Evolutionary conservation across 2,888 invertebrate species (phyloP), one percentile per base, ranked within the genome.

Genomic region (Azorinus chamasolen): DNA sequence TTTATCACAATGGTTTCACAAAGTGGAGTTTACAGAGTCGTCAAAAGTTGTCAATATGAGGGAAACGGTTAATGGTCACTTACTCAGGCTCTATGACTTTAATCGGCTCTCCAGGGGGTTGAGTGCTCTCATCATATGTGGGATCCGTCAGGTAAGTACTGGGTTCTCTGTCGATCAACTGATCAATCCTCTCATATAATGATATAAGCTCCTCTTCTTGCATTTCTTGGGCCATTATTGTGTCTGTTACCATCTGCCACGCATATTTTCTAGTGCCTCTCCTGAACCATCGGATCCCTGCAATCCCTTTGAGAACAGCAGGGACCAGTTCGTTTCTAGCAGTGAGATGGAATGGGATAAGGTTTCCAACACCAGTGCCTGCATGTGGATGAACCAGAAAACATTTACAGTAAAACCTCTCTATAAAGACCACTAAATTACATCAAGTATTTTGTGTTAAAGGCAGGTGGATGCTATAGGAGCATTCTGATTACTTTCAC

Each of bases 331-430:
- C 46, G 27, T 58, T 39, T 10, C 68, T 59, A 20, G 58, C 55
- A 1, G 71, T 77, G 18, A 77, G 59, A 6, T 58, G 39, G 20
- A 77, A 51, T 10, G 77, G 77, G 8, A 77, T 25, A 6, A 77
- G 25, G 16, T 65, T 50, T 5, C 77, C 77, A 22, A 62, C 48
- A 25, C 71, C 65, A 0, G 57, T 41, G 18, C 55, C 76, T 76
- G 45, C 6, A 61, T 6, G 32, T 32, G 4, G 10, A 32, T n/a
- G n/a, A n/a, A n/a, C n/a, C n/a, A n/a, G n/a, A n/a, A n/a, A n/a
- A n/a, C n/a, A n/a, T n/a, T n/a, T n/a, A n/a, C n/a, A n/a, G n/a
- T n/a, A n/a, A n/a, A n/a, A n/a, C n/a, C n/a, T n/a, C n/a, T n/a
- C n/a, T n/a, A n/a, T n/a, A n/a, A n/a, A n/a, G n/a, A n/a, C n/a